Base-by-base conservation (phyloP, 2,113 vertebrate species). In the Spea multiplicata region DNA sequence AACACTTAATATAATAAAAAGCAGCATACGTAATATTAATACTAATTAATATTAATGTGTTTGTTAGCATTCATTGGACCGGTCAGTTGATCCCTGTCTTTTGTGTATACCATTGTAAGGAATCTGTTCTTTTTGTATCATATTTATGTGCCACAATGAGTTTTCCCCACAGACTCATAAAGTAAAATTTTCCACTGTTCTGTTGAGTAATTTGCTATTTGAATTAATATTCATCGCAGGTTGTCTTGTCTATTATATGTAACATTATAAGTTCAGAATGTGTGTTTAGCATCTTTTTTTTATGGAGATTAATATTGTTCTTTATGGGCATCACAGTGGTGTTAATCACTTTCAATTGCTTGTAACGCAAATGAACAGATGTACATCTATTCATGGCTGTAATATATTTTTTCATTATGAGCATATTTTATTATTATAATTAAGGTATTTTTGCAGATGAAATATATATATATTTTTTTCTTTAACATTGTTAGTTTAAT, bases 251-350 rank as follows among this genome's bases (percentile, higher is more conserved):
- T 46, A 47, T 45, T 72, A 8, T 45, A 8, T 45, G 46, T 73
- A 44, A 48, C 14, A 30, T 53, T 30, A 14, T 16, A 53, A 6
- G 6, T 75, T 75, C 7, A 8, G n/a, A 65, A 48, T 44, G n/a
- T 13, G 6, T 57, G 8, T 46, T 9, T 6, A n/a, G n/a, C 50
- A 8, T 65, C 16, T 53, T n/a, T 74, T 64, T 6, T 65, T 65
- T 17, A 66, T 66, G 30, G 17, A 53, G 73, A 66, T 53, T 52
- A 65, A 66, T 66, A 66, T 75, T 75, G 48, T 66, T 53, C 47
- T 66, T 48, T 44, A 4, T 7, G 6, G n/a, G 5, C 73, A 66
- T 66, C 17, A 44, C 13, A 44, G 1, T 3, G 17, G n/a, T 45
- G 46, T 50, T 65, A 65, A 74, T 64, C 61, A 65, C 16, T 6